phyloP scores from a whole-genome alignment of 1,140 invertebrate genomes.

The Drosophila pectinifera region DNA sequence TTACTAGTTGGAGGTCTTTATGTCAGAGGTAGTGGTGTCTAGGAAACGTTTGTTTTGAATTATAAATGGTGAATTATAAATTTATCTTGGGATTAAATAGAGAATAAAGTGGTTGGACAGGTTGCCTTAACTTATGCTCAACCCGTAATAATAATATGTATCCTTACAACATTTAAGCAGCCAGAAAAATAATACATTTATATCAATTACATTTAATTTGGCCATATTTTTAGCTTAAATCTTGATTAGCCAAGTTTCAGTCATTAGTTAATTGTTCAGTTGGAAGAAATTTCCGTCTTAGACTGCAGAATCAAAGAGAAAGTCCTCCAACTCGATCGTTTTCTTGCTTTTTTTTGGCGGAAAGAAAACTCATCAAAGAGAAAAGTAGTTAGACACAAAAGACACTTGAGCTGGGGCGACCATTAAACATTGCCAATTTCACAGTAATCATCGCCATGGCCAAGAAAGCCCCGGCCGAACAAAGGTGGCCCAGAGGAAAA shows the following conservation, averaged over 20 bases:
- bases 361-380: constrained; percentile 74
- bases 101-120: too few relatives aligned
- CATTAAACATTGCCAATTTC: constrained; percentile 82
- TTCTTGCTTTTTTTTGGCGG: constrained; percentile 20
- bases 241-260: constrained; percentile 30
- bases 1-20: constrained; percentile 1
- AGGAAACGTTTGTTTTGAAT: neutral
- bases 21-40: neutral
- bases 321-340: constrained; percentile 49
- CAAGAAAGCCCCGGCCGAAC: constrained; percentile 39
- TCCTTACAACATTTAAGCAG: constrained; percentile 4
- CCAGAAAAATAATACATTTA: constrained; percentile 5
- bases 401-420: constrained; percentile 51
- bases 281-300: neutral
- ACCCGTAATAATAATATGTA: too few relatives aligned
- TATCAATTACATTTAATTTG: neutral
- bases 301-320: constrained; percentile 52
- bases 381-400: constrained; percentile 76
- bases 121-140: neutral
- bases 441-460: constrained; percentile 71
- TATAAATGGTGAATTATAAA: neutral
- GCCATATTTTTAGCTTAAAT: constrained; percentile 25
- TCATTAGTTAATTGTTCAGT: constrained; percentile 32
- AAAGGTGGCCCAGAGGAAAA: constrained; percentile 52
- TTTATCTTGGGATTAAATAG: too few relatives aligned